Conservation (phyloP, 2,113 vertebrate genomes). For the Megalops atlanticus region DNA sequence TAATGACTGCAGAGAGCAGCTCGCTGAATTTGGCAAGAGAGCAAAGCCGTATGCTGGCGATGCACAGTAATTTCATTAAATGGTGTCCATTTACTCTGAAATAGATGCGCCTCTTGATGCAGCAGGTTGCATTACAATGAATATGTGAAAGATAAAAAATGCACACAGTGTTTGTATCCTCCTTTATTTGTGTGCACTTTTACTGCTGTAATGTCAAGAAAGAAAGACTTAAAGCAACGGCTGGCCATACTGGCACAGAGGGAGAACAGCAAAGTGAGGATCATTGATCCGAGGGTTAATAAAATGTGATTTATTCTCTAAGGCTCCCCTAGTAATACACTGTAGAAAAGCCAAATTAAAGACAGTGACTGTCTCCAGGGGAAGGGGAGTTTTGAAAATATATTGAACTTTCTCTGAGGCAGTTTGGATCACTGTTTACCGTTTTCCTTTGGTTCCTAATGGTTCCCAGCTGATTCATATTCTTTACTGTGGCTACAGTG, state of each 20-base stretch:
- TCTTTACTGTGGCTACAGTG: not conserved
- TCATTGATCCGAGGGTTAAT: conserved; percentile 3
- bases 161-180: not conserved
- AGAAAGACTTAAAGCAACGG: not conserved
- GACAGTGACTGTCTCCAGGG: not conserved
- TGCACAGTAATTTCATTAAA: conserved; percentile 46
- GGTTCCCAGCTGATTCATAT: conserved; percentile 11
- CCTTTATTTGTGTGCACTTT: not conserved
- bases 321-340: not conserved
- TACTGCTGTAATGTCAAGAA: not conserved
- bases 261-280: not conserved
- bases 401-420: not conserved
- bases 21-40: conserved; percentile 37
- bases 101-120: conserved; percentile 17
- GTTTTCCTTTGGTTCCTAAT: not conserved
- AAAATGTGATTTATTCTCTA: conserved; percentile 16
- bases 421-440: not conserved
- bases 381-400: not conserved
- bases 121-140: conserved; percentile 37
- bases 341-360: conserved; percentile 2
- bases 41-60: conserved; percentile 41
- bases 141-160: conserved; percentile 28
- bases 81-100: conserved; percentile 38
- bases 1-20: conserved; percentile 30
- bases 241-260: not conserved